Base-by-base conservation (phyloP, 1,140 invertebrate species). In the Samia ricini region DNA sequence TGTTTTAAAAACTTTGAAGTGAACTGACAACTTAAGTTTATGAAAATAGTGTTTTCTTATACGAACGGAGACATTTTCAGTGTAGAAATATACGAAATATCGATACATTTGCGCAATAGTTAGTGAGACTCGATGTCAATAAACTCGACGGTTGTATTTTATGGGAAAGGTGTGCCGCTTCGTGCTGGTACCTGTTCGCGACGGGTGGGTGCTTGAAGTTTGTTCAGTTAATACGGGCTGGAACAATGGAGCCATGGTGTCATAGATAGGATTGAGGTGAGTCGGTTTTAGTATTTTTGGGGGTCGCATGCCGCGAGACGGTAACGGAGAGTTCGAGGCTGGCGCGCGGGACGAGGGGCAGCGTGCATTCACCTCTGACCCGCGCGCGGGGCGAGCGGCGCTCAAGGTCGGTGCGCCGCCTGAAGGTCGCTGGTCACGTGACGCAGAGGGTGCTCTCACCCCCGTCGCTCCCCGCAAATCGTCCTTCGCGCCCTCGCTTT, bases 361-460 rank as follows among this genome's bases (percentile, higher is more conserved):
- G 77, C 83, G 86, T 86, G 82, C 86, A 84, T 89, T 89, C 85
- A 89, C 86, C 86, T 89, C 86, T 89, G 86, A 89, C 86, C 86
- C 83, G 86, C 81, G 72, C 73, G 85, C 81, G 84, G 83, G 78
- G 76, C 83, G 85, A 83, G 76, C 82, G 82, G 72, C 79, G 79
- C 83, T 86, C 86, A 89, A 87, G 86, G 86, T 89, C 84, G 86
- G 84, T 87, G 86, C 79, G 84, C 84, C 82, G 84, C 78, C 77
- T 87, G 86, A 89, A 89, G 86, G 86, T 89, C 86, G 86, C 76
- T 80, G 61, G 74, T 87, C 84, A 85, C 84, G 81, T 86, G 83
- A 87, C 80, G 73, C 73, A 74, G 69, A 81, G 86, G 86, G 84
- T 87, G 82, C 79, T 64, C 72, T 83, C 81, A 83, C 85, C 79